Evolutionary conservation across 2,113 vertebrate genomes (phyloP).

Genomic region (Macroglossus sobrinus): DNA sequence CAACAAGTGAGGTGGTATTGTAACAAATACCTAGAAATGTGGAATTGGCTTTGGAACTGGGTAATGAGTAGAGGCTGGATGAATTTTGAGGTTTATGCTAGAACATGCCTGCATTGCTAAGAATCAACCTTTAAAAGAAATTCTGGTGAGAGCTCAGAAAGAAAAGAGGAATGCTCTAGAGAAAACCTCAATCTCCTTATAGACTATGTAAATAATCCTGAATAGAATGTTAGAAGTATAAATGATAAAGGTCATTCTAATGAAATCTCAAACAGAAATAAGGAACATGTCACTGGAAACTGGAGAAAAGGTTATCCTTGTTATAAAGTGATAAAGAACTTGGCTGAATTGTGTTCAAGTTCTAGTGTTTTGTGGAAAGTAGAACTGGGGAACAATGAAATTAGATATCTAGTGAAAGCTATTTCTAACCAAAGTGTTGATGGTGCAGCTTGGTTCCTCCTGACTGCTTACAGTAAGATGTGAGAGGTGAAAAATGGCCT

Average conservation of each 20-base stretch:
- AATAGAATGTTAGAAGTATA: background rate
- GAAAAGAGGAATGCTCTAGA: background rate
- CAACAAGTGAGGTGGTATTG: background rate
- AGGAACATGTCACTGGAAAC: background rate
- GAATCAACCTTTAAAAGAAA: background rate
- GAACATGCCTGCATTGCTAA: background rate
- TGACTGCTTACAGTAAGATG: background rate
- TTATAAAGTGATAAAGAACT: background rate
- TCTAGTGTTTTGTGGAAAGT: background rate
- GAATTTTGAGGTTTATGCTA: background rate
- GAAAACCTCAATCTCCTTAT: background rate
- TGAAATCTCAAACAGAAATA: background rate
- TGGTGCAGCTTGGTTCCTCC: background rate
- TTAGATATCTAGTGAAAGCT: background rate
- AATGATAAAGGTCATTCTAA: background rate
- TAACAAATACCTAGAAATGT: background rate
- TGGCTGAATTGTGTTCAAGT: background rate
- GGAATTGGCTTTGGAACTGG: background rate
- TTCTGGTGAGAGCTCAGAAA: background rate
- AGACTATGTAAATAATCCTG: background rate
- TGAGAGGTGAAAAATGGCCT: background rate
- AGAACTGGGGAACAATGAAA: background rate
- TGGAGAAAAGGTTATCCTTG: background rate
- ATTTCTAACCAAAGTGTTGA: background rate
- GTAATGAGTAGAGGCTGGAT: background rate